phyloP scores from a whole-genome alignment of 2,797 vertebrate genomes.

The Acrocephalus scirpaceus region DNA sequence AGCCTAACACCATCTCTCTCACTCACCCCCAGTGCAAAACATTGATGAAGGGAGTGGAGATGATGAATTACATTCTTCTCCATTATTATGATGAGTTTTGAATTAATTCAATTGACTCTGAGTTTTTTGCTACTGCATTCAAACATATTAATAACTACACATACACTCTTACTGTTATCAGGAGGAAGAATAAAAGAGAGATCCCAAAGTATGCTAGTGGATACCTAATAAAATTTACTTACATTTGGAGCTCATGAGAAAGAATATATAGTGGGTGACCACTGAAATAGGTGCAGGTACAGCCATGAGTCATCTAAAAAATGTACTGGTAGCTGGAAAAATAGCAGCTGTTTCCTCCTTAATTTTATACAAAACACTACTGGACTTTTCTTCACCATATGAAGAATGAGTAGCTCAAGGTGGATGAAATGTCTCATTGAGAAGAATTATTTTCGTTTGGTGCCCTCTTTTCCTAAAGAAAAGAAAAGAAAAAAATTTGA shows the following conservation, averaged over 20 bases:
- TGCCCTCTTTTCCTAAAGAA: neutral
- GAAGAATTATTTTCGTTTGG: neutral
- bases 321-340: neutral
- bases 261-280: neutral
- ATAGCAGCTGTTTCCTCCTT: neutral
- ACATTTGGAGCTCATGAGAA: neutral
- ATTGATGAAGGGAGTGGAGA: rapidly evolving
- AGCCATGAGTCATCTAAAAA: neutral
- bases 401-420: neutral
- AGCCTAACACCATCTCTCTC: neutral
- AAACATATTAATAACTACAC: neutral
- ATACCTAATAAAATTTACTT: neutral
- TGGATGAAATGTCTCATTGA: neutral
- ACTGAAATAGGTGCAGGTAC: neutral
- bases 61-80: neutral
- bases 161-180: neutral
- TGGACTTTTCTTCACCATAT: neutral
- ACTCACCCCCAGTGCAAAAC: neutral
- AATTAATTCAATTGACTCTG: neutral
- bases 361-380: neutral
- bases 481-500: neutral
- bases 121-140: neutral
- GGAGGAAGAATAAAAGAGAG: neutral
- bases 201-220: neutral
- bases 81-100: neutral